Percentiles rank a stretch among this genome's conserved stretches.
Conservation (phyloP, 2,888 invertebrate genomes). For the Drosophila atripex region DNA sequence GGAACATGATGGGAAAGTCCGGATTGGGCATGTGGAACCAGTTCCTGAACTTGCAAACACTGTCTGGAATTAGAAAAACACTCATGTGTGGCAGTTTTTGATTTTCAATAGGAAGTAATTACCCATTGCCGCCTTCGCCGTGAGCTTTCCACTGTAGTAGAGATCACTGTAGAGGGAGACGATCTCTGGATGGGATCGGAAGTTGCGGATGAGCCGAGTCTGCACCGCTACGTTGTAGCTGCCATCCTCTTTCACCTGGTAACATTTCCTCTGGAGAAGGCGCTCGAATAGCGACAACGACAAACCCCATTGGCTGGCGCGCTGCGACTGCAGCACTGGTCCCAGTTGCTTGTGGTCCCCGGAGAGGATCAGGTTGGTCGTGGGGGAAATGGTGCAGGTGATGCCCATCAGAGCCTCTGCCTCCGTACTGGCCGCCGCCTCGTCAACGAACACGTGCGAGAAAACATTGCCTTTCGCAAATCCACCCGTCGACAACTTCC, state of each 20-base stretch:
- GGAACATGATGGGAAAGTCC: constrained; percentile 86
- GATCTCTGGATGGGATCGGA: constrained; percentile 88
- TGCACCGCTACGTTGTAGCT: constrained; percentile 86
- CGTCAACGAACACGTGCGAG: constrained; percentile 90
- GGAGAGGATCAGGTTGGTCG: constrained; percentile 86
- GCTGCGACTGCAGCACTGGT: constrained; percentile 85
- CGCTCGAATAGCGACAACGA: constrained; percentile 88
- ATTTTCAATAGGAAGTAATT: constrained; percentile 5
- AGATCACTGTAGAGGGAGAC: constrained; percentile 88
- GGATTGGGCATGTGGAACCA: constrained; percentile 84
- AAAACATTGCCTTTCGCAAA: constrained; percentile 82
- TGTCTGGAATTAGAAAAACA: constrained; percentile 51
- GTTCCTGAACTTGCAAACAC: constrained; percentile 49
- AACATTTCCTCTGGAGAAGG: constrained; percentile 85
- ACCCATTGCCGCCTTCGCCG: constrained; percentile 81
- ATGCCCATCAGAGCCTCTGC: constrained; percentile 88
- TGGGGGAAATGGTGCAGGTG: constrained; percentile 78
- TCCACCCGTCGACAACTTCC: constrained; percentile 83
- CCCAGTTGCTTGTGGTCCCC: constrained; percentile 91
- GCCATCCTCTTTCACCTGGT: constrained; percentile 61
- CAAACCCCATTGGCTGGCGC: constrained; percentile 74
- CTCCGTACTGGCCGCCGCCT: constrained; percentile 90
- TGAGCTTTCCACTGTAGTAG: constrained; percentile 89
- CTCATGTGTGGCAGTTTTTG: background rate
- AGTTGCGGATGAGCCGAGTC: constrained; percentile 90